Base-by-base conservation (phyloP, 2,888 invertebrate species). In the Dicranocentrus wangi region DNA sequence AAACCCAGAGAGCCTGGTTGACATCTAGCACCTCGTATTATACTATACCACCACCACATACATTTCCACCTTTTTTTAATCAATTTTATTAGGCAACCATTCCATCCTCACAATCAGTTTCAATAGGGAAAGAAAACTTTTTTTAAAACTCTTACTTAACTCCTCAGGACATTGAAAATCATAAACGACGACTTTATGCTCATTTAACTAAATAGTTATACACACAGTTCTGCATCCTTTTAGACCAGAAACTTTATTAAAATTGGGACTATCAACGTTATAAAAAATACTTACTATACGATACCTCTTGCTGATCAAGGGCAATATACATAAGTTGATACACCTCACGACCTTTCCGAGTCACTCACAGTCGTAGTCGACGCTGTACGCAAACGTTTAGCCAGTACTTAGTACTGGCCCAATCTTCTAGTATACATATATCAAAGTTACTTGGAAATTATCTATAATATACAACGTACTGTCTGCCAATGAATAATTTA, bases 1-100 rank as follows among this genome's bases (percentile, higher is more conserved):
- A n/a, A n/a, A n/a, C n/a, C n/a, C n/a, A n/a, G n/a, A n/a, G n/a
- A n/a, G n/a, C n/a, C 27, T 68, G 19, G 25, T 51, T 69, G 69
- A 69, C 55, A 69, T 21, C 53, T 17, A 32, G 1, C 55, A 68
- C 17, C 7, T 17, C n/a, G 51, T 51, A 5, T 51, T n/a, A n/a
- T n/a, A 51, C 51, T 17, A 51, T 32, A 3, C 32, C 10, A 10
- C 32, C 32, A 32, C 10, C 10, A 32, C 10, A 32, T 32, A 32
- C n/a, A 51, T 39, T 58, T 58, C 69, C 70, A 69, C 55, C 53
- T 42, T 58, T n/a, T n/a, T 42, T 70, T 70, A 70, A 70, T 58
- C 55, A 70, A 58, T 58, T 70, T 58, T 69, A 55, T 39, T 58
- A 42, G 70, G n/a, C 58, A 58, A 70, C 23, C 70, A 58, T 70